Percentiles rank a stretch among this genome's conserved stretches.
Evolutionary conservation across 2,113 vertebrate genomes (phyloP).

Genomic region (Cnemophilus loriae): DNA sequence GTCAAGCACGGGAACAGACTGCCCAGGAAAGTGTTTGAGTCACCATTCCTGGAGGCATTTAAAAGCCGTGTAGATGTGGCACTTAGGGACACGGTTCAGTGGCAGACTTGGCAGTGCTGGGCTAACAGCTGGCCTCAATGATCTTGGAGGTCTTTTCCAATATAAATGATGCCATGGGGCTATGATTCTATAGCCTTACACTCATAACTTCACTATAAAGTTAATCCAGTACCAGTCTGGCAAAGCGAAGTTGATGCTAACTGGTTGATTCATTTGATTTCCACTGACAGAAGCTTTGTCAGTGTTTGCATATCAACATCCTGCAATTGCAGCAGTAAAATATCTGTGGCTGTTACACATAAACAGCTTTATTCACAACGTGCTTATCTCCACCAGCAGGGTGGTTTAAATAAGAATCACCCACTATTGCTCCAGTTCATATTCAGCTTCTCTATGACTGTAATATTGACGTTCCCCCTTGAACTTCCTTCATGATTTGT

Average conservation of each 20-base stretch:
- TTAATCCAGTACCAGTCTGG: neutral
- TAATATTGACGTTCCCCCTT: neutral
- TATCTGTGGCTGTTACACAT: neutral
- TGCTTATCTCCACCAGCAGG: neutral
- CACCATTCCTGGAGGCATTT: neutral
- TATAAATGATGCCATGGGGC: neutral
- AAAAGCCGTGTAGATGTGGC: neutral
- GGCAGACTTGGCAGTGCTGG: neutral
- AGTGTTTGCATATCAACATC: neutral
- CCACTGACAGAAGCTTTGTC: neutral
- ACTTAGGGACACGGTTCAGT: neutral
- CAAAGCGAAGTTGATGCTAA: neutral
- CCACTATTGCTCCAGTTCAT: neutral
- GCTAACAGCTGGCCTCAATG: too few relatives aligned
- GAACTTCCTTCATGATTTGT: neutral
- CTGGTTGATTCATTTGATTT: neutral
- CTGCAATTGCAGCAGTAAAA: neutral
- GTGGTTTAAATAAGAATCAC: neutral
- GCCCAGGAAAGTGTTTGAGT: neutral
- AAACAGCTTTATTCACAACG: neutral
- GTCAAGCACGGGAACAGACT: neutral
- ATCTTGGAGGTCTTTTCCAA: neutral
- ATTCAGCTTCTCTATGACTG: neutral
- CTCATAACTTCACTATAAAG: neutral
- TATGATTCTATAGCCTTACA: neutral